Evolutionary conservation across 2,113 vertebrate species (phyloP).

Genomic region (Ciconia maguari): DNA sequence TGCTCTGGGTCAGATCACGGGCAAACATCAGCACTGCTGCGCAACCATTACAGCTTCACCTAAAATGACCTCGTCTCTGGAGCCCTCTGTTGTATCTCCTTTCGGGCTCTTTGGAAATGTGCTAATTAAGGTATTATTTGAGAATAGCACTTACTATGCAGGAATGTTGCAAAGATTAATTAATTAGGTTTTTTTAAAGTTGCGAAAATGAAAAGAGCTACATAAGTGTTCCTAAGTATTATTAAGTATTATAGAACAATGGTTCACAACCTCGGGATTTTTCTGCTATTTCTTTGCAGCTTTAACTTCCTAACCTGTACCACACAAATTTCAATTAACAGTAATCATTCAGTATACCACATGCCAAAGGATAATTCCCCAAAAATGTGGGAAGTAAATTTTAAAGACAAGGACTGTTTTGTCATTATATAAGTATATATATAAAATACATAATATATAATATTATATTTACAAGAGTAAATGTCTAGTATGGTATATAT

Average conservation of each 20-base stretch:
- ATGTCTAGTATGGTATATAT: too few relatives aligned
- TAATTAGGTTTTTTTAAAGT: not conserved
- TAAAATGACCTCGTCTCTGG: not conserved
- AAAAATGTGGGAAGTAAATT: not conserved
- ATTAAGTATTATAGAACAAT: not conserved
- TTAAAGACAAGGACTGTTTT: not conserved
- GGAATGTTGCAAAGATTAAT: not conserved
- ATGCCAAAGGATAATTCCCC: not conserved
- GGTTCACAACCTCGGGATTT: not conserved
- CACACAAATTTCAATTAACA: not conserved
- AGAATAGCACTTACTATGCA: not conserved
- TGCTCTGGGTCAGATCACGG: not conserved
- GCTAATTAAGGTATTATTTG: not conserved
- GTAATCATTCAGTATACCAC: not conserved
- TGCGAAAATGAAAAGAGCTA: not conserved
- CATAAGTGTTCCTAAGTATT: not conserved
- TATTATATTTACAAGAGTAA: not conserved
- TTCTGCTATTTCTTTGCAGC: not conserved
- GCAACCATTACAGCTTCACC: not conserved
- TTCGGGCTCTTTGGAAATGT: not conserved
- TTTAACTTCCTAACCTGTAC: not conserved
- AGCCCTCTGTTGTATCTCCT: not conserved
- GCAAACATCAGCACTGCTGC: not conserved
- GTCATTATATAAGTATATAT: not conserved
- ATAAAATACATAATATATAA: not conserved